Percentiles rank a stretch among this genome's conserved stretches.
Conservation (phyloP, 2,888 invertebrate genomes). For the Sisyra nigra region DNA sequence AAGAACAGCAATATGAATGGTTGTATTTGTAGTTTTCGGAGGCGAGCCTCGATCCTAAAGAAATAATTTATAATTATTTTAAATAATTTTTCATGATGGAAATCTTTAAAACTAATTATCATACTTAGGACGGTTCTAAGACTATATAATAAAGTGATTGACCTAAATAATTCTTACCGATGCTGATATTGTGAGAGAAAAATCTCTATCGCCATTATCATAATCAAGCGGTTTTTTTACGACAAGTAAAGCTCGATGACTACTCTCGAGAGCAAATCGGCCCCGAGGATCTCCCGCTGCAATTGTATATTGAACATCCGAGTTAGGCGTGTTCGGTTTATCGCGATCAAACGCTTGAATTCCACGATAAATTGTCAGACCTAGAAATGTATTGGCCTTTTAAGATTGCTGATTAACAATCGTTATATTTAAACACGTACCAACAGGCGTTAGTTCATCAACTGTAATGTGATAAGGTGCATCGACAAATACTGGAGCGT, state of each 20-base stretch:
- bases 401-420: not conserved
- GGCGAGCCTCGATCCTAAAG: constrained; percentile 69
- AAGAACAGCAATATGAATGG: constrained; percentile 49
- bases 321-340: constrained; percentile 78
- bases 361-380: constrained; percentile 65
- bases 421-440: constrained; percentile 26
- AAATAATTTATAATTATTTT: constrained; percentile 9
- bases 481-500: constrained; percentile 59
- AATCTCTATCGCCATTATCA: constrained; percentile 64
- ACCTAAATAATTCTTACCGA: constrained; percentile 35
- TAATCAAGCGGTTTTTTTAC: constrained; percentile 60
- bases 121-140: not conserved
- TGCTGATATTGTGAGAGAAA: constrained; percentile 55
- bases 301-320: constrained; percentile 69
- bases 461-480: constrained; percentile 66
- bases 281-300: constrained; percentile 52
- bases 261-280: constrained; percentile 64
- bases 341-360: constrained; percentile 69
- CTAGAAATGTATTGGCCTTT: constrained; percentile 27
- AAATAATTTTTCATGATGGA: not conserved
- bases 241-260: constrained; percentile 60
- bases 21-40: constrained; percentile 52
- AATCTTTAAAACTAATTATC: not conserved
- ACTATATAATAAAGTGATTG: not conserved
- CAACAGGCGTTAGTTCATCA: constrained; percentile 64